These are phyloP conservation scores for Caenorhabditis remanei DNA, from an alignment of 1,140 invertebrate species.

Conservation along the genomic window DNA sequence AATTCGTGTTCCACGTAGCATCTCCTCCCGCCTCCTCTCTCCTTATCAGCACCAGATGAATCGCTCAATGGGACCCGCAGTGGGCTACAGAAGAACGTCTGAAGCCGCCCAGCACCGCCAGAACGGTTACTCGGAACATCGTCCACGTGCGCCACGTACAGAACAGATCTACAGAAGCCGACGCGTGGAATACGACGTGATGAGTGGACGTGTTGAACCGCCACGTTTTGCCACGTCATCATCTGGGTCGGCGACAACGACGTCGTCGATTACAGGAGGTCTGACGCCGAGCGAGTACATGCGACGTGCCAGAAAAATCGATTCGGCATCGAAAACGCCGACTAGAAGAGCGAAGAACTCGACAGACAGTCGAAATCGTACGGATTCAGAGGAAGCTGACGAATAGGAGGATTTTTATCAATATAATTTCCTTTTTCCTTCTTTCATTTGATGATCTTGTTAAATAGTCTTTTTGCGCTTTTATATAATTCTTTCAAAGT, in stretches of 20 bases:
- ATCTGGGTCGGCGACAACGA: background rate
- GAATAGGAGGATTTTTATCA: background rate
- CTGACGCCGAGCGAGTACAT: constrained; percentile 25
- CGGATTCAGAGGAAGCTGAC: background rate
- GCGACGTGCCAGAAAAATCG: constrained; percentile 1
- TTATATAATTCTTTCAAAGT: background rate
- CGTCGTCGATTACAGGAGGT: background rate
- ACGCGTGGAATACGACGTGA: background rate
- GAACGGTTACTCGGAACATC: background rate
- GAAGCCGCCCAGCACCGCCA: background rate
- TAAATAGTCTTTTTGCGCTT: background rate
- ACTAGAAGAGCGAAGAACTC: background rate
- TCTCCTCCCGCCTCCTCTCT: background rate
- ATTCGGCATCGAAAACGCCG: background rate
- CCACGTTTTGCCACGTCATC: background rate
- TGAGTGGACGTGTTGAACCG: background rate
- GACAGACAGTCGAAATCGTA: background rate
- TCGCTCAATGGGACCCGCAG: background rate
- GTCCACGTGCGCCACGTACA: background rate
- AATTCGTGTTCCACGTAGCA: constrained; percentile 22
- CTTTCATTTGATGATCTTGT: background rate
- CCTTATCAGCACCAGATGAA: background rate
- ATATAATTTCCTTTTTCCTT: background rate
- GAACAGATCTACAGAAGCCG: background rate
- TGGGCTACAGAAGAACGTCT: too few species aligned